A percentile compares a stretch with the other conserved stretches of the same genome.
Evolutionary conservation across 2,888 invertebrate genomes (phyloP).

Genomic region (Ormyrus thymus): DNA sequence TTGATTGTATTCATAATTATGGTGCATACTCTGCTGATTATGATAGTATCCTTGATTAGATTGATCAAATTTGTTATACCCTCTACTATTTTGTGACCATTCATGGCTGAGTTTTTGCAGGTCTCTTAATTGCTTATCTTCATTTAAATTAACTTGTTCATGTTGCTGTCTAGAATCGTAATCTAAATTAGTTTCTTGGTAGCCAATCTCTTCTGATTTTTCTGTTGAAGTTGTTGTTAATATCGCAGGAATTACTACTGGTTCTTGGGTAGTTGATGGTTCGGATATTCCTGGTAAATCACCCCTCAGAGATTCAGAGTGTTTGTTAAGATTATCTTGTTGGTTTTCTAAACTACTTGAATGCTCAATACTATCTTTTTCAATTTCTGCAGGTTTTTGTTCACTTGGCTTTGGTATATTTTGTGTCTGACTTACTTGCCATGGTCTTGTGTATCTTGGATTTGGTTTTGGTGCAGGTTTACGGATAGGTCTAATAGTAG

Average conservation of each 20-base stretch:
- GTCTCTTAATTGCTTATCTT: constrained; percentile 47
- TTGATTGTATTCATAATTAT: constrained; percentile 24
- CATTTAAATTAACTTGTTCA: constrained; percentile 29
- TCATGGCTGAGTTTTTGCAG: constrained; percentile 46
- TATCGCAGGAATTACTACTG: neutral
- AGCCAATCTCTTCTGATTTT: neutral
- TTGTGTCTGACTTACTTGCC: constrained; percentile 46
- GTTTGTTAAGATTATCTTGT: constrained; percentile 11
- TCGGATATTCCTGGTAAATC: constrained; percentile 42
- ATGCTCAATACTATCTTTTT: constrained; percentile 4
- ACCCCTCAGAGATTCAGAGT: constrained; percentile 26
- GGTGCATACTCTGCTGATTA: constrained; percentile 22
- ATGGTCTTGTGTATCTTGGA: constrained; percentile 43
- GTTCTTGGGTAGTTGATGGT: constrained; percentile 10
- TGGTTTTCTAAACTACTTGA: constrained; percentile 12
- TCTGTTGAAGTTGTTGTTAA: constrained; percentile 5
- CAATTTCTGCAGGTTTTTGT: neutral
- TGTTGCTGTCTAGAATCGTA: constrained; percentile 24
- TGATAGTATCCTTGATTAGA: constrained; percentile 44
- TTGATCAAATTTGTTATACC: constrained; percentile 49
- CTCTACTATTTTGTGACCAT: neutral
- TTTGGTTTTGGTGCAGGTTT: constrained; percentile 35
- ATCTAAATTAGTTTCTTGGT: constrained; percentile 1
- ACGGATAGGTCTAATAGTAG: constrained; percentile 15
- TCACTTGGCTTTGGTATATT: constrained; percentile 12